Conservation (phyloP, 1,140 invertebrate species). For the Lepidostoma basale region DNA sequence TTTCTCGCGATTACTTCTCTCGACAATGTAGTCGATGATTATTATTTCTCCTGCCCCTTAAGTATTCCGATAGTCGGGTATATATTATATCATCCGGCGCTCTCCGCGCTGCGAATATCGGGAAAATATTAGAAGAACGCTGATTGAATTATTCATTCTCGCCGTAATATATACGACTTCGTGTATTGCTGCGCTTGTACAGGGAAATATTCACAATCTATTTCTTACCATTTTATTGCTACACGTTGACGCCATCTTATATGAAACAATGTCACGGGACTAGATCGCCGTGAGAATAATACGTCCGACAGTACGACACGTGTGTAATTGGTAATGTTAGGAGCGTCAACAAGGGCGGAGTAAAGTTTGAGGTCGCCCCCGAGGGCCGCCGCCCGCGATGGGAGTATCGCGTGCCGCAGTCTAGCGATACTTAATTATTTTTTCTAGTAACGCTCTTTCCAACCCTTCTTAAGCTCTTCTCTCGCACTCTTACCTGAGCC, state of each 20-base stretch:
- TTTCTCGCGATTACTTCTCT: slow-evolving; percentile 20
- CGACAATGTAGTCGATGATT: slow-evolving; percentile 24
- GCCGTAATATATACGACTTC: no score
- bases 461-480: slow-evolving; percentile 23
- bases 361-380: neutral
- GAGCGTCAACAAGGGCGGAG: neutral
- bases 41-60: slow-evolving; percentile 1
- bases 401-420: slow-evolving; percentile 32
- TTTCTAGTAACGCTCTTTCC: slow-evolving; percentile 2
- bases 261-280: no score
- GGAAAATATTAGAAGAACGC: slow-evolving; percentile 18
- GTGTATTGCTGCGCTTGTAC: no score
- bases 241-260: no score
- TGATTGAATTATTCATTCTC: slow-evolving; percentile 23
- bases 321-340: no score
- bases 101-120: neutral
- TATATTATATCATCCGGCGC: neutral
- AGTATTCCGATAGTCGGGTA: slow-evolving; percentile 12
- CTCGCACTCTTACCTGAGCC: neutral
- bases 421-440: slow-evolving; percentile 26
- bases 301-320: no score
- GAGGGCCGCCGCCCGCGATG: neutral
- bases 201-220: no score
- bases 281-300: no score
- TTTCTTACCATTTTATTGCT: no score